Evolutionary conservation across 2,888 invertebrate species (phyloP), one percentile per base, ranked within the genome.

Genomic region (Platypus cylindrus): DNA sequence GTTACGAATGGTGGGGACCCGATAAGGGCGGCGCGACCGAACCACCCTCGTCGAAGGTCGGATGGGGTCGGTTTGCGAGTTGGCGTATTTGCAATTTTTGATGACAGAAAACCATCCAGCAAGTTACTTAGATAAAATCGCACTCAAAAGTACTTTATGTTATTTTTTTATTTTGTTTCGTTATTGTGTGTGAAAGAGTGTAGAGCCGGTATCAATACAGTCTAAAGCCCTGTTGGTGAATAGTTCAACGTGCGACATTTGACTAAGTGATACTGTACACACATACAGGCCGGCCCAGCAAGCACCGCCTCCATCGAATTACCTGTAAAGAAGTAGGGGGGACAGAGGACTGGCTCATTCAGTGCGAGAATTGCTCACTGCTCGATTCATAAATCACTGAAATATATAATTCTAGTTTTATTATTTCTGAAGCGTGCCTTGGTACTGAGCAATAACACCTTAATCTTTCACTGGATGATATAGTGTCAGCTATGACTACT

Each of bases 21-120:
- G 54, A 52, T 56, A 58, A 58, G 58, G 60, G 60, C 56, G 58
- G 58, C 54, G 57, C 60, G 60, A 55, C 58, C 57, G 55, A 46
- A 47, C 44, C 46, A 50, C 61, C 59, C 60, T 61, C 60, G 58
- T 53, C 41, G 44, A 44, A 51, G 48, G 50, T 59, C 60, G 59
- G 58, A 39, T 44, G 41, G 36, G 38, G 48, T 58, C 54, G 56
- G 42, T 44, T 47, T 47, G 51, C 51, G 52, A 46, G 49, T 41
- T 42, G 42, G 52, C 51, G 52, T 48, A 51, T 42, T n/a, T 43
- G 41, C 44, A 45, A 48, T 48, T 45, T 45, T 48, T 40, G 44
- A 43, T 40, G 44, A 35, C 41, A 43, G 44, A 47, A 45, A 43
- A 45, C 41, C 37, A 37, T 41, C 22, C 35, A 35, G 35, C 37